Conservation (phyloP, 1,140 invertebrate genomes). For the Chironomus striatipennis region DNA sequence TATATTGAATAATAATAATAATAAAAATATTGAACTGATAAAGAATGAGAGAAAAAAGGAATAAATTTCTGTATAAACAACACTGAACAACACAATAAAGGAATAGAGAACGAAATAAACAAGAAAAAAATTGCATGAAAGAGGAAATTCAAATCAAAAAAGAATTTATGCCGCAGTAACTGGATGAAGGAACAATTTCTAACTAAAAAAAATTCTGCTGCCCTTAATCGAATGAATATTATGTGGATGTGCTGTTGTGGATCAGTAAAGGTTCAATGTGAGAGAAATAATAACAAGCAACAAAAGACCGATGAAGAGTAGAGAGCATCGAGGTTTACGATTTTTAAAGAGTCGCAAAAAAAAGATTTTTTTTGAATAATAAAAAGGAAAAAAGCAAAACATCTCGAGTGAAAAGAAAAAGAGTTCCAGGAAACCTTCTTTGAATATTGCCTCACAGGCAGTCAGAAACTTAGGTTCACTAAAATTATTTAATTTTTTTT, state of each 20-base stretch:
- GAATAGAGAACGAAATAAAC: too few species aligned
- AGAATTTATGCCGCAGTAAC: background rate
- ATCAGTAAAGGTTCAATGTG: background rate
- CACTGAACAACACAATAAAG: too few species aligned
- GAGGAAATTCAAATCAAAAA: conserved; percentile 14
- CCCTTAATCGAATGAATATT: background rate
- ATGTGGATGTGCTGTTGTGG: background rate
- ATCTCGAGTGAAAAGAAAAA: background rate
- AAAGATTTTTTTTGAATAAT: background rate
- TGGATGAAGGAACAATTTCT: conserved; percentile 10
- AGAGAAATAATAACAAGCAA: conserved; percentile 9
- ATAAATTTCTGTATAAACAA: too few species aligned
- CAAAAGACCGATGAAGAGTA: background rate
- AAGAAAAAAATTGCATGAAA: background rate
- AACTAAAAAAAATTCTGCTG: background rate
- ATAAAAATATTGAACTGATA: background rate
- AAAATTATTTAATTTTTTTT: background rate
- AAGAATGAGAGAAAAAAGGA: background rate
- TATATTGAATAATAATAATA: background rate
- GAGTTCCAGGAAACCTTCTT: background rate
- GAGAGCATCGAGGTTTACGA: background rate
- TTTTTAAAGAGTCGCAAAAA: conserved; percentile 19
- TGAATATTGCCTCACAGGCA: conserved; percentile 22
- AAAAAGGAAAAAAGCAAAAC: background rate
- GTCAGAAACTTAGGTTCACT: background rate